Base-by-base conservation (phyloP, 2,113 vertebrate genomes). In the Heterotis niloticus region DNA sequence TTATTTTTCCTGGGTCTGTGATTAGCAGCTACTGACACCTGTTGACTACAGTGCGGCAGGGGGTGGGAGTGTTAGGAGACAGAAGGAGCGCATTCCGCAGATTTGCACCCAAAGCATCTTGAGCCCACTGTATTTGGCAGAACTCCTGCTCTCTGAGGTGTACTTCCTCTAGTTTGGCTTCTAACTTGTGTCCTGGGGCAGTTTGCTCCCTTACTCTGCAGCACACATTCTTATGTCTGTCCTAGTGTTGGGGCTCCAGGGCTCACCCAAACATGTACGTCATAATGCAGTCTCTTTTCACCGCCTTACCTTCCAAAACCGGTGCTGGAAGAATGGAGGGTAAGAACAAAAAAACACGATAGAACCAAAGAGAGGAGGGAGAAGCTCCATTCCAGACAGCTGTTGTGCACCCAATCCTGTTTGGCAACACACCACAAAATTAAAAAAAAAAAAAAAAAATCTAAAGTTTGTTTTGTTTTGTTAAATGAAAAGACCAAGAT, bases 11-110 rank as follows among this genome's bases (percentile, higher is more conserved):
- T 18, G 62, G 75, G 79, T 81, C 81, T 84, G 68, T 84, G 67
- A 82, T 82, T 82, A 82, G 56, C 16, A 1, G 75, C 51, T 34
- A 69, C 64, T 77, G 80, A 80, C 82, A 81, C 78, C 80, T 83
- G 78, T 69, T 54, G 65, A n/a, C 20, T 64, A 16, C 24, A 54
- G 64, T 76, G 72, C 12, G 17, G 28, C 29, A 44, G 7, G 34
- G 34, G 69, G 18, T n/a, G 70, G 69, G 64, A 12, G 76, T 65
- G 13, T 23, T 52, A 52, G 59, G 59, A 20, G 59, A 20, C 20
- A 68, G 71, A 54, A 57, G 16, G 17, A 57, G 64, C 60, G 70
- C 13, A 81, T 72, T 77, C 68, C 80, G 13, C 67, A 64, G 57
- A 52, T 71, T 29, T 81, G 79, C 71, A 77, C 16, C 13, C 34